Percentiles rank a stretch among this genome's conserved stretches.
These are phyloP conservation scores for Cephus spinipes DNA, from an alignment of 2,888 invertebrate genomes.

Conservation along the genomic window DNA sequence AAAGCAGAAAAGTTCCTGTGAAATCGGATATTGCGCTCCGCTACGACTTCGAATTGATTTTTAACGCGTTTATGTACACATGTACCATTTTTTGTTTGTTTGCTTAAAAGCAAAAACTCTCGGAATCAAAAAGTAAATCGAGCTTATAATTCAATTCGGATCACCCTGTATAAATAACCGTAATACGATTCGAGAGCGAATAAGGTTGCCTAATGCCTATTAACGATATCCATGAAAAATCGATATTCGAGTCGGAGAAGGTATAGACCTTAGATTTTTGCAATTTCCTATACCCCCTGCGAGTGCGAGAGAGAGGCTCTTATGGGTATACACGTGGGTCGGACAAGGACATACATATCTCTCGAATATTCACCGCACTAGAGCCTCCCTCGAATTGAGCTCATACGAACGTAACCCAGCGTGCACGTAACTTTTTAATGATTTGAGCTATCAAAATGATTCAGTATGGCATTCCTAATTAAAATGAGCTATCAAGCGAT, in stretches of 20 bases:
- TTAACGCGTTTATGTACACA: not conserved
- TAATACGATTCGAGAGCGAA: not conserved
- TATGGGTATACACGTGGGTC: not conserved
- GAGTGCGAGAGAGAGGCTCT: not conserved
- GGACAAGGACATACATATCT: not conserved
- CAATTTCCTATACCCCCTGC: not conserved
- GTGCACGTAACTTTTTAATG: not conserved
- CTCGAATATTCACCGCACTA: not conserved
- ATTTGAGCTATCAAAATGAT: not conserved
- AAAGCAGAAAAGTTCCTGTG: conserved; percentile 35
- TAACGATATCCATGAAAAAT: not conserved
- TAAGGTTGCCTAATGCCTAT: not conserved
- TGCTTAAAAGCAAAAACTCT: not conserved
- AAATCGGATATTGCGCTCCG: conserved; percentile 32
- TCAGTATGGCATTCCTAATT: not conserved
- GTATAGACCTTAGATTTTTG: not conserved
- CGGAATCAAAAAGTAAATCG: not conserved
- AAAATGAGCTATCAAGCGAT: not conserved
- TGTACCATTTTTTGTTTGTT: not conserved
- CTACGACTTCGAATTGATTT: not conserved
- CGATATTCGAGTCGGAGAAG: not conserved
- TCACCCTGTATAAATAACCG: not conserved
- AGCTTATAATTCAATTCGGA: not conserved
- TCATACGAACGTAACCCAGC: not conserved
- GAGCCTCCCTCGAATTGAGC: not conserved